Conservation (phyloP, 1,140 invertebrate genomes). For the Chionoecetes opilio region DNA sequence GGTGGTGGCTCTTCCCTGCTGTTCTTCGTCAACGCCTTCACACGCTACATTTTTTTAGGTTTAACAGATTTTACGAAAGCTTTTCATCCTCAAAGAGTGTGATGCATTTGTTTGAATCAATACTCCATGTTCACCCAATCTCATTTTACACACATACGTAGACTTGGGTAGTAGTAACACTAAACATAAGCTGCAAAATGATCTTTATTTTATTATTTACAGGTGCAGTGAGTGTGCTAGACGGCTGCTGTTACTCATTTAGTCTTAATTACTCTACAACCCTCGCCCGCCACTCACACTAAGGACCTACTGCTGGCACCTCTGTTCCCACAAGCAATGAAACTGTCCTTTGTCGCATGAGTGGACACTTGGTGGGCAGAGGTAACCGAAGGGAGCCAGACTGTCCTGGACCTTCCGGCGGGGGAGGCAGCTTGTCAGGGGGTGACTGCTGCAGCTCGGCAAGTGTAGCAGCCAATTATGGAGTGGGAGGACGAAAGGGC, state of each 20-base stretch:
- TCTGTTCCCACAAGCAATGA: neutral
- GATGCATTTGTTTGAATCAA: too few species aligned
- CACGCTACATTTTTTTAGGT: too few species aligned
- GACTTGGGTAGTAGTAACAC: neutral
- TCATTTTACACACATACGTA: too few species aligned
- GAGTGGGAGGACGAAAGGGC: neutral
- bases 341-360: neutral
- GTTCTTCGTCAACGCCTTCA: too few species aligned
- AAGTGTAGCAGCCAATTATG: too few species aligned
- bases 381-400: neutral
- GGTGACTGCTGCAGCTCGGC: too few species aligned
- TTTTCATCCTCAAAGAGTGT: too few species aligned
- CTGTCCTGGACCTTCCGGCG: neutral
- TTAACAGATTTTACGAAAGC: too few species aligned
- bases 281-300: neutral
- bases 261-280: neutral
- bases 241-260: slow-evolving; percentile 4
- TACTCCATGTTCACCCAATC: too few species aligned
- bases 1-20: too few species aligned
- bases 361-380: neutral
- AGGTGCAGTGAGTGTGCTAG: slow-evolving; percentile 5
- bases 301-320: neutral
- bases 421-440: too few species aligned
- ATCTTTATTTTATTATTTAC: slow-evolving; percentile 19
- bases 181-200: slow-evolving; percentile 2